Conservation (phyloP, 2,888 invertebrate species). For the Lasioglossum figueresi region DNA sequence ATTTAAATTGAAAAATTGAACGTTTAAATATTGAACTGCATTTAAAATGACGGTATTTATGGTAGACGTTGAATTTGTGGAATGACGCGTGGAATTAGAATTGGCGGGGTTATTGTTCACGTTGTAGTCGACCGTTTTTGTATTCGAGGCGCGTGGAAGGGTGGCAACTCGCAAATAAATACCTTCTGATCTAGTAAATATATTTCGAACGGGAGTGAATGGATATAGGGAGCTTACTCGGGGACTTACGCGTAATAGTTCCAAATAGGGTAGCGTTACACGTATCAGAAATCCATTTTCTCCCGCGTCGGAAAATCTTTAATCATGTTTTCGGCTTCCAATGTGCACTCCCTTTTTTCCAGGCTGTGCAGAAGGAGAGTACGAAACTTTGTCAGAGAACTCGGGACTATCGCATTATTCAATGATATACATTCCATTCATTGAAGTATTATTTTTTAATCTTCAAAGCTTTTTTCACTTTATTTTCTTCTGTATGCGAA, state of each 20-base stretch:
- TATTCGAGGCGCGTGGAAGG: slow-evolving; percentile 41
- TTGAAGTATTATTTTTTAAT: background rate
- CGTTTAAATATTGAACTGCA: background rate
- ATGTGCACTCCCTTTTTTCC: slow-evolving; percentile 53
- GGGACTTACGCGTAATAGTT: slow-evolving; percentile 81
- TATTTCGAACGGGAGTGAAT: slow-evolving; percentile 72
- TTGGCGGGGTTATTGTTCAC: background rate
- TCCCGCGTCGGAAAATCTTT: slow-evolving; percentile 77
- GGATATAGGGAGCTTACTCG: slow-evolving; percentile 77
- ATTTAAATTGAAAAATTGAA: background rate
- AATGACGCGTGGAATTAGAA: background rate
- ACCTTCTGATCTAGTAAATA: slow-evolving; percentile 75
- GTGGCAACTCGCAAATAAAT: slow-evolving; percentile 66
- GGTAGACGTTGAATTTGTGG: background rate
- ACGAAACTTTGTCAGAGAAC: slow-evolving; percentile 47
- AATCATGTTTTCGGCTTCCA: slow-evolving; percentile 79
- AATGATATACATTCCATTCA: background rate
- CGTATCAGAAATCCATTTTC: slow-evolving; percentile 83
- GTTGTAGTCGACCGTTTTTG: slow-evolving; percentile 36
- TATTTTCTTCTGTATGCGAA: background rate
- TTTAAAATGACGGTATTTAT: background rate
- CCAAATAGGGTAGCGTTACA: slow-evolving; percentile 82
- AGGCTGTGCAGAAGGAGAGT: slow-evolving; percentile 46
- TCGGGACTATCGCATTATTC: slow-evolving; percentile 21
- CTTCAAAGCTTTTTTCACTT: background rate